These are phyloP conservation scores for Norana najaformis DNA, from an alignment of 2,888 invertebrate genomes.

Conservation along the genomic window DNA sequence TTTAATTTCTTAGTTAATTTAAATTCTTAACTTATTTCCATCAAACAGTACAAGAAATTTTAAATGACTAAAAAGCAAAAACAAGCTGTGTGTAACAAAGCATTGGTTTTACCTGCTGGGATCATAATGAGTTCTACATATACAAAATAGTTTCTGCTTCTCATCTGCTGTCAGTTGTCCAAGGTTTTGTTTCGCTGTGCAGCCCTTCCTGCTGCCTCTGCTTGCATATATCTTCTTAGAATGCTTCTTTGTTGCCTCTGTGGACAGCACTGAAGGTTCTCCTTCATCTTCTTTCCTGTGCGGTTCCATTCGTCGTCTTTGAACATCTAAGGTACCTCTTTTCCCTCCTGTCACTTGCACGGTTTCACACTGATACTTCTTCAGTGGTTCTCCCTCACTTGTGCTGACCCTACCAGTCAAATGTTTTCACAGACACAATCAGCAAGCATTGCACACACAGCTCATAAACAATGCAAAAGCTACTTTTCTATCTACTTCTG, in stretches of 20 bases:
- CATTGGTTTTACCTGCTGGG: constrained; percentile 19
- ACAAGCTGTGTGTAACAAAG: background rate
- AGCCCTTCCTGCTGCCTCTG: background rate
- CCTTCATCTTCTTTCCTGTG: background rate
- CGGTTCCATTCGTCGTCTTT: background rate
- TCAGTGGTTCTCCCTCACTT: background rate
- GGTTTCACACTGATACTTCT: background rate
- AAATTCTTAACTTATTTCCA: background rate
- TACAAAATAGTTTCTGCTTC: constrained; percentile 26
- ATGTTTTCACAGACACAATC: background rate
- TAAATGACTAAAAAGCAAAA: background rate
- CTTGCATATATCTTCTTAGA: background rate
- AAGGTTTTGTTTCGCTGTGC: background rate
- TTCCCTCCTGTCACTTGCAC: background rate
- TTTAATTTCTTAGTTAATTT: background rate
- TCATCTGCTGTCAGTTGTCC: background rate
- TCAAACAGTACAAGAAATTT: background rate
- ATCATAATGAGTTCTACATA: constrained; percentile 34
- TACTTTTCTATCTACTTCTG: background rate
- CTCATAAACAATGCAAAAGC: background rate
- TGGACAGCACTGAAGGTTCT: background rate
- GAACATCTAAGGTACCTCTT: background rate
- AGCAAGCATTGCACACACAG: background rate
- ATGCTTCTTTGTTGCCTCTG: background rate
- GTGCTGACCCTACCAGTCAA: background rate